Conservation (phyloP, 2,113 vertebrate genomes). For the Vicugna pacos region DNA sequence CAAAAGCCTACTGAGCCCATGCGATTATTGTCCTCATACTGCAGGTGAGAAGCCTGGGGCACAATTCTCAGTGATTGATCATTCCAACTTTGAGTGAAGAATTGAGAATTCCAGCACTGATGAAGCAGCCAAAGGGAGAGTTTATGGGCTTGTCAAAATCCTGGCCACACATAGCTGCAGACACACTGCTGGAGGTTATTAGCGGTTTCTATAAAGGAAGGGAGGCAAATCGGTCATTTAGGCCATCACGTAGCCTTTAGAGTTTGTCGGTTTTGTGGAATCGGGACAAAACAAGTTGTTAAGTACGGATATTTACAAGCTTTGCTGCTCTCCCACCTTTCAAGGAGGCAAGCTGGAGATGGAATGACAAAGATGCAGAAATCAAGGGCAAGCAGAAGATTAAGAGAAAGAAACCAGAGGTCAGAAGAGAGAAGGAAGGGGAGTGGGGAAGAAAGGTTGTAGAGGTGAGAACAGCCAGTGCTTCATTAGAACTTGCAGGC, state of each 20-base stretch:
- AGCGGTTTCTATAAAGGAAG: conserved; percentile 1
- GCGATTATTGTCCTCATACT: neutral
- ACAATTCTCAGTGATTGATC: neutral
- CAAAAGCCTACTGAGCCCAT: neutral
- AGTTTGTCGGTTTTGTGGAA: neutral
- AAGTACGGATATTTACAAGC: neutral
- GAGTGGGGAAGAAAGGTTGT: neutral
- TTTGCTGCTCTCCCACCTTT: neutral
- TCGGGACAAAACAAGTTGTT: neutral
- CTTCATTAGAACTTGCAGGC: neutral
- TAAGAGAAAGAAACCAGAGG: neutral
- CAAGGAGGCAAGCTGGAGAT: neutral
- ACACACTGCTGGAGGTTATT: neutral
- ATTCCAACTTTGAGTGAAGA: neutral
- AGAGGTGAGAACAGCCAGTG: neutral
- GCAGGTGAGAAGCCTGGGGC: neutral
- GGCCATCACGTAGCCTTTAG: neutral
- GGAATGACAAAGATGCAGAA: neutral
- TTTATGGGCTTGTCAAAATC: neutral
- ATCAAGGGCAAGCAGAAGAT: neutral
- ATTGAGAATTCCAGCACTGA: neutral
- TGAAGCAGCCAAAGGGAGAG: neutral
- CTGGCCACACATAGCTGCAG: neutral
- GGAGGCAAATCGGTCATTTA: neutral
- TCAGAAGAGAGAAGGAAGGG: neutral